Base-by-base conservation (phyloP, 2,888 invertebrate species). In the Rhorus exstirpatorius region DNA sequence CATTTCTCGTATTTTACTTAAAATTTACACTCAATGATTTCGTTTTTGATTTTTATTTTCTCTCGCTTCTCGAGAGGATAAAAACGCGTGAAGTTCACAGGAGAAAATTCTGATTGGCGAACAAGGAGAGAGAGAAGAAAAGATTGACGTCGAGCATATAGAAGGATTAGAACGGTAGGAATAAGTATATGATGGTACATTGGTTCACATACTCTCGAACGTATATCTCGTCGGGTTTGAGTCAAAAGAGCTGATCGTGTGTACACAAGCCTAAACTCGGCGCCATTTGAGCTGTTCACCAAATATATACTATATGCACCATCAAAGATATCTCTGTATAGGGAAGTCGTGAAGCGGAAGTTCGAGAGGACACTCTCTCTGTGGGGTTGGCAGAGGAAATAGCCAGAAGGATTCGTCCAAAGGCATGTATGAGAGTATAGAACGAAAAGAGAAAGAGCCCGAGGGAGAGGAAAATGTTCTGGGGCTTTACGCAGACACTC, bases 401-500 rank as follows among this genome's bases (percentile, higher is more conserved):
- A 49, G 61, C 21, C 38, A 44, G 12, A 70, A 26, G 55, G 26
- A 46, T 44, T 51, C 49, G 53, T 38, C 41, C 17, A 3, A 35
- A 19, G 51, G 31, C 17, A 26, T 10, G n/a, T 12, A 35, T 35
- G 31, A n/a, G 46, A 17, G 1, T 8, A 60, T 10, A 26, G 10
- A 24, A 19, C 14, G 75, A 44, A 49, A 14, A 17, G 55, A 70
- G 63, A 44, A 65, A 14, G 65, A 26, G 51, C 19, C 51, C 19
- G 17, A 21, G 38, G 60, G 49, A 58, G 67, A 74, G 68, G 70
- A 74, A 74, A 82, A 70, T 75, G 74, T 41, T 58, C 81, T 21
- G 21, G 67, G 51, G 84, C 75, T 80, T 83, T 87, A 89, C 90
- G 87, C 90, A 90, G 90, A 89, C 89, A 90, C 87, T 86, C 86